Percentiles rank a stretch among this genome's conserved stretches.
Evolutionary conservation across 1,140 invertebrate species (phyloP).

Genomic region (Drosophila sulfurigaster): DNA sequence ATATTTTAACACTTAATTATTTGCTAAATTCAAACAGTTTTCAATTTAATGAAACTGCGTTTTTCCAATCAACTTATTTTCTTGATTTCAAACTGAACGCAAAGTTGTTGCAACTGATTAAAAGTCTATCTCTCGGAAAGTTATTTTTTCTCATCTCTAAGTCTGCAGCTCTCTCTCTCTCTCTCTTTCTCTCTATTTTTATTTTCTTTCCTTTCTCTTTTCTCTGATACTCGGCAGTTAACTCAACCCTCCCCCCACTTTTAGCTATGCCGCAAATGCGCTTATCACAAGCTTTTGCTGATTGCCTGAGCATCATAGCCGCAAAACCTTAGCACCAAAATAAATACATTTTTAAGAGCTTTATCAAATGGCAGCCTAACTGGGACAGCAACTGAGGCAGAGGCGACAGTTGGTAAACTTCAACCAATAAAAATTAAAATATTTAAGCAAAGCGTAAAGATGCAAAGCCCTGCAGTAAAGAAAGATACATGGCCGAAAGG

Average conservation of each 20-base stretch:
- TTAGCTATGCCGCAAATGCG: constrained; percentile 32
- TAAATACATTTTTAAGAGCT: constrained; percentile 78
- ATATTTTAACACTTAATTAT: too few relatives aligned
- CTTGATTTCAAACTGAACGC: background rate
- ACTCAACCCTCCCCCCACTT: background rate
- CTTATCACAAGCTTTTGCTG: constrained; percentile 38
- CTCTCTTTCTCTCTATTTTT: background rate
- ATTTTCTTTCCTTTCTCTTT: background rate
- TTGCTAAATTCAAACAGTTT: too few relatives aligned
- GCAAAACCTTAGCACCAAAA: constrained; percentile 58
- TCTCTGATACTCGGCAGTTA: background rate
- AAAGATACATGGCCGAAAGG: constrained; percentile 68
- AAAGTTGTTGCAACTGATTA: background rate
- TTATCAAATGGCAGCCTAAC: constrained; percentile 63
- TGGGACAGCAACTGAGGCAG: constrained; percentile 24
- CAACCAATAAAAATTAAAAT: constrained; percentile 82
- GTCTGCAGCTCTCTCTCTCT: background rate
- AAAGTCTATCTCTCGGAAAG: too few relatives aligned
- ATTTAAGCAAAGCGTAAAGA: constrained; percentile 82
- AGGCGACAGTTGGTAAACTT: constrained; percentile 70
- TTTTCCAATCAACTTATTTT: background rate
- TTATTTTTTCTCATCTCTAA: background rate
- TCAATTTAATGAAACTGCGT: background rate
- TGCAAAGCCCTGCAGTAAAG: constrained; percentile 79
- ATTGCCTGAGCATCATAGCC: constrained; percentile 28